Conservation (phyloP, 2,113 vertebrate genomes). For the Progne subis region DNA sequence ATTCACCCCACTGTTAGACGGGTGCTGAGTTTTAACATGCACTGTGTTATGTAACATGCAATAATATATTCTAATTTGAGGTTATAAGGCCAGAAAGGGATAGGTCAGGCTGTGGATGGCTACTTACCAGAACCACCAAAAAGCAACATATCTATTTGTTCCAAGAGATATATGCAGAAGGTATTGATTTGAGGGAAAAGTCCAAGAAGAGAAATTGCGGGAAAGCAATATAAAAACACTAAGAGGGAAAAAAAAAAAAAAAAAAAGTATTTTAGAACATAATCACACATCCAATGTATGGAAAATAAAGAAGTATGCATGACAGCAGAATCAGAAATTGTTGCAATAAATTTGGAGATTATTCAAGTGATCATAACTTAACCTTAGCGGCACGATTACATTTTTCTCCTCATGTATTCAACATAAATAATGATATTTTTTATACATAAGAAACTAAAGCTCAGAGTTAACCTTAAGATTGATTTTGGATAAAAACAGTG, state of each 20-base stretch:
- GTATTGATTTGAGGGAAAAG: conserved; percentile 98
- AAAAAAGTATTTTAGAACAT: conserved; percentile 5
- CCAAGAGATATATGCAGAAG: conserved; percentile 91
- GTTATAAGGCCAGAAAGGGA: not conserved
- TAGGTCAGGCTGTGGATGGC: not conserved
- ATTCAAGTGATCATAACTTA: not conserved
- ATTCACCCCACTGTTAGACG: not conserved
- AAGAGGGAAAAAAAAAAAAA: conserved; percentile 4
- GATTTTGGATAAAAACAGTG: not conserved
- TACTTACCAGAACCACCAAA: conserved; percentile 94
- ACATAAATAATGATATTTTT: not conserved
- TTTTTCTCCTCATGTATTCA: not conserved
- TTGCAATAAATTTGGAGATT: not conserved
- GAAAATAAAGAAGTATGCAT: not conserved
- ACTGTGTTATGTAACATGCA: not conserved
- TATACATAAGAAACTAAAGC: not conserved
- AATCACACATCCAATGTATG: not conserved
- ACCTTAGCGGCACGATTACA: not conserved
- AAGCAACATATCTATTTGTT: conserved; percentile 93
- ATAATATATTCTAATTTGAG: not conserved
- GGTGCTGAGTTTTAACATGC: not conserved
- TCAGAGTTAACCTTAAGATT: not conserved
- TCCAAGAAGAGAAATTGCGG: conserved; percentile 91
- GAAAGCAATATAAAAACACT: conserved; percentile 95
- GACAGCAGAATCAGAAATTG: not conserved